Percentiles rank a stretch among this genome's conserved stretches.
Evolutionary conservation across 2,888 invertebrate species (phyloP).

Genomic region (Psylliodes chrysocephalus): DNA sequence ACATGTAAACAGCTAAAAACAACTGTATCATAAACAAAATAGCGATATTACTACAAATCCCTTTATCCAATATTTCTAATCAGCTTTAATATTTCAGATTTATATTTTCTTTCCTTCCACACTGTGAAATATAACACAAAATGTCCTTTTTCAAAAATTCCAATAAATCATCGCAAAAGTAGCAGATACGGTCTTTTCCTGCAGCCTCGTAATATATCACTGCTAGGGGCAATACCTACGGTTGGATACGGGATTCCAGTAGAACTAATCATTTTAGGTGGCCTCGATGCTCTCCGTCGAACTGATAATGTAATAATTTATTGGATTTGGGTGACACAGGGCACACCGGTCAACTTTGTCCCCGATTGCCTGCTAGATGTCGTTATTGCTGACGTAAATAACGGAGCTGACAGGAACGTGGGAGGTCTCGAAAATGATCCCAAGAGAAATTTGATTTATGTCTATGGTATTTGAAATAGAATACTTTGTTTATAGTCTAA

Average conservation of each 20-base stretch:
- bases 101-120: neutral
- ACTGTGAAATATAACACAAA: neutral
- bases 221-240: slow-evolving; percentile 2
- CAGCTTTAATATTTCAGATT: too few relatives aligned
- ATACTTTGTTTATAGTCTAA: too few relatives aligned
- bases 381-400: slow-evolving; percentile 30
- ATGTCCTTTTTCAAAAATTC: neutral
- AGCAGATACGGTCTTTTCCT: neutral
- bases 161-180: neutral
- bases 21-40: too few relatives aligned
- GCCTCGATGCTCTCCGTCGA: slow-evolving; percentile 7
- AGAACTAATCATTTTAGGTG: slow-evolving; percentile 18
- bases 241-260: slow-evolving; percentile 9
- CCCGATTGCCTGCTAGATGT: slow-evolving; percentile 1
- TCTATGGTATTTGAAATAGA: neutral
- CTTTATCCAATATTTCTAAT: too few relatives aligned
- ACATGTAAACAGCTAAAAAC: too few relatives aligned
- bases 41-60: too few relatives aligned
- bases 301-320: slow-evolving; percentile 24
- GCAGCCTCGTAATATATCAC: slow-evolving; percentile 7
- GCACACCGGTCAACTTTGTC: slow-evolving; percentile 10
- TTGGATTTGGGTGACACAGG: slow-evolving; percentile 13
- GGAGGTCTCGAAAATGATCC: slow-evolving; percentile 18
- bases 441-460: slow-evolving; percentile 28
- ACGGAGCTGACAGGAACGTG: slow-evolving; percentile 20